These are phyloP conservation scores for Beroe forskalii DNA, from an alignment of 37 sponge, comb jelly and placozoan genomes.

Conservation along the genomic window DNA sequence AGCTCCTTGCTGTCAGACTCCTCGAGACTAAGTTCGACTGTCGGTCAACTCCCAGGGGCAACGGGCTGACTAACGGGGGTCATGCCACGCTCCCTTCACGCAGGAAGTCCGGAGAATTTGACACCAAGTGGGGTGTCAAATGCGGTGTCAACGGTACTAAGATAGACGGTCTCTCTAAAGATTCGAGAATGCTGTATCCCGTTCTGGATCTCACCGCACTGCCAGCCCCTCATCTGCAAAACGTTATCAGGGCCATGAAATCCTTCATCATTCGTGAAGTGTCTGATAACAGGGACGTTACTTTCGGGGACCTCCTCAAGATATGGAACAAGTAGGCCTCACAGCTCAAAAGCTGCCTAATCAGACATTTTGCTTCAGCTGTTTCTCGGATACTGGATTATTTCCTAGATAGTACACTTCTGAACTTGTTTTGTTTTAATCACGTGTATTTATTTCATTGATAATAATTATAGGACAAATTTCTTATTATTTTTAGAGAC, in stretches of 20 bases:
- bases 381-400: no score
- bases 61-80: no score
- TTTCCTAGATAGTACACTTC: no score
- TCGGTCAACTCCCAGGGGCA: no score
- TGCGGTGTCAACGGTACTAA: background rate
- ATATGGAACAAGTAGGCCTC: conserved; percentile 24
- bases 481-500: no score
- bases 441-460: no score
- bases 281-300: conserved; percentile 14
- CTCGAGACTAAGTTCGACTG: background rate
- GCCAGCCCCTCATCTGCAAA: background rate
- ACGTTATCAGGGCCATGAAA: background rate
- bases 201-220: background rate
- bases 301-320: background rate
- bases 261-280: background rate
- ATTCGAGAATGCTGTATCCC: background rate
- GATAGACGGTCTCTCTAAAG: background rate
- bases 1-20: background rate
- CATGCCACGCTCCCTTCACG: background rate
- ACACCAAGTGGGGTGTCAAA: no score
- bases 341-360: no score
- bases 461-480: no score
- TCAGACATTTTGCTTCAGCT: no score
- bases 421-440: no score
- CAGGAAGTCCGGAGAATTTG: background rate